Conservation (phyloP, 2,888 invertebrate species). For the Achlya flavicornis region DNA sequence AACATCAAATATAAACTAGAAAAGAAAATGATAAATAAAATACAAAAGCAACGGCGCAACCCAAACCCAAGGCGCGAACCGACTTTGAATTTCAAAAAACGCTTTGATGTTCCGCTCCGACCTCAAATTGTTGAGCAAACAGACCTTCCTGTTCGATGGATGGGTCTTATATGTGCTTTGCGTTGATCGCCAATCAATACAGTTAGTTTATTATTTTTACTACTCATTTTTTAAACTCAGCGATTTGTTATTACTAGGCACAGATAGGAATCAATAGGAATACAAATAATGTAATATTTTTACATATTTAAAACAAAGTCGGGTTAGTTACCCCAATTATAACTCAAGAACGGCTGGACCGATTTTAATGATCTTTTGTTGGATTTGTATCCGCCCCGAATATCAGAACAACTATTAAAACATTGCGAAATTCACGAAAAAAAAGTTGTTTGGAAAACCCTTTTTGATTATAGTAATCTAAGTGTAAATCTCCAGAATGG, state of each 20-base stretch:
- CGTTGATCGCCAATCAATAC: constrained; percentile 29
- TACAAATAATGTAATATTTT: too few species aligned
- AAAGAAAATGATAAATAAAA: constrained; percentile 37
- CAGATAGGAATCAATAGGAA: too few species aligned
- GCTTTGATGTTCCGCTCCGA: constrained; percentile 50
- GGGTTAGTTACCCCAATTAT: too few species aligned
- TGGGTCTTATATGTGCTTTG: constrained; percentile 32
- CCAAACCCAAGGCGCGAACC: constrained; percentile 41
- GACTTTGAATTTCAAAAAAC: constrained; percentile 55
- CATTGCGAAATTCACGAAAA: too few species aligned
- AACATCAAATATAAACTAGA: constrained; percentile 28
- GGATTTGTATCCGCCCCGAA: too few species aligned
- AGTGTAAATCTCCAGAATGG: too few species aligned
- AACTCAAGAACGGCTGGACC: too few species aligned
- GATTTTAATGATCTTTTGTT: too few species aligned
- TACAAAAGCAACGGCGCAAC: constrained; percentile 33
- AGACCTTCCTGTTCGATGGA: constrained; percentile 33
- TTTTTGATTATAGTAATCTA: too few species aligned
- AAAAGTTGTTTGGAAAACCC: too few species aligned
- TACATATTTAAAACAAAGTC: too few species aligned
- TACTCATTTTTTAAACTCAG: not conserved
- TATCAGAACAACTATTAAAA: too few species aligned
- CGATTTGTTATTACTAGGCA: not conserved
- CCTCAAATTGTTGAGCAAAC: constrained; percentile 54
- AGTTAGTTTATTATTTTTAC: not conserved